phyloP scores from a whole-genome alignment of 2,113 vertebrate genomes.

The Istiophorus platypterus region DNA sequence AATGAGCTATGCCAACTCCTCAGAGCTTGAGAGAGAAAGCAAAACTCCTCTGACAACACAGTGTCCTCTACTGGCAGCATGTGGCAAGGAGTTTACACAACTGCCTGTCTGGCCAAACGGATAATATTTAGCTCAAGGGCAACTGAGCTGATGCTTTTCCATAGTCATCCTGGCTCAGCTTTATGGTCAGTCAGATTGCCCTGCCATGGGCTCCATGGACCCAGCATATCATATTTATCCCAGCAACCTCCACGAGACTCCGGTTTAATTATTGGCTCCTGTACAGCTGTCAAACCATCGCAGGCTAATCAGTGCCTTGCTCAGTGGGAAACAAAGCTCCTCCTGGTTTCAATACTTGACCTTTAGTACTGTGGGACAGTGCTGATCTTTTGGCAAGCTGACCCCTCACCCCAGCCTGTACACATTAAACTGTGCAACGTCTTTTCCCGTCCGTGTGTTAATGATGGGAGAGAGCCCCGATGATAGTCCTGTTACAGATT shows the following conservation, averaged over 20 bases:
- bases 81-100: conserved; percentile 57
- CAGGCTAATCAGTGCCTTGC: conserved; percentile 59
- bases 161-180: conserved; percentile 73
- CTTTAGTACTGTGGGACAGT: conserved; percentile 9
- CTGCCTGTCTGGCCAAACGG: conserved; percentile 44
- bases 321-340: conserved; percentile 41
- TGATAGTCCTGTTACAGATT: conserved; percentile 63
- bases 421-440: conserved; percentile 40
- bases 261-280: conserved; percentile 70
- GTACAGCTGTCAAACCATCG: conserved; percentile 42
- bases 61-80: conserved; percentile 77
- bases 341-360: conserved; percentile 32
- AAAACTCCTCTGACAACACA: conserved; percentile 65
- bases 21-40: conserved; percentile 28
- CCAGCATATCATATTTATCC: conserved; percentile 50
- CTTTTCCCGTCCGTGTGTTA: conserved; percentile 1
- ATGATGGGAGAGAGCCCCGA: conserved; percentile 34
- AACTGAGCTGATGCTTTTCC: conserved; percentile 64
- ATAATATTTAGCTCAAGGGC: conserved; percentile 73
- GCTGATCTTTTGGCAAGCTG: conserved; percentile 42
- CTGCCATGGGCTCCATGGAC: conserved; percentile 42
- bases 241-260: conserved; percentile 19
- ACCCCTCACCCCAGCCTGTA: conserved; percentile 26
- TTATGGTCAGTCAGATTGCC: conserved; percentile 51
- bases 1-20: conserved; percentile 47